Percentiles rank a stretch among this genome's conserved stretches.
Evolutionary conservation across 2,113 vertebrate species (phyloP).

Genomic region (Bambusicola thoracicus): DNA sequence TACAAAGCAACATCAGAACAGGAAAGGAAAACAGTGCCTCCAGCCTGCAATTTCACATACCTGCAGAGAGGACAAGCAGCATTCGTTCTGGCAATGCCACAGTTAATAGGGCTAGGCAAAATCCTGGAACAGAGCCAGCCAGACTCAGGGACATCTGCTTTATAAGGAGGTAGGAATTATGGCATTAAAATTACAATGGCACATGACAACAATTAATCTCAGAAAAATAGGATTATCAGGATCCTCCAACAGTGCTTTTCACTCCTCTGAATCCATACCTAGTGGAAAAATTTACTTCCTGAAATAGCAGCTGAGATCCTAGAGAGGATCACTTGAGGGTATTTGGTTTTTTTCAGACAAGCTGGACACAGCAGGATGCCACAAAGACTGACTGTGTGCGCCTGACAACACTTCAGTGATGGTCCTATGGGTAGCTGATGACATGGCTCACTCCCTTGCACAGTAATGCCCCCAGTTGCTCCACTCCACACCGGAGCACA

Average conservation of each 20-base stretch:
- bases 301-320: neutral
- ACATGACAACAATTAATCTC: conserved; percentile 62
- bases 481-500: neutral
- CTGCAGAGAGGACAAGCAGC: neutral
- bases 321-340: neutral
- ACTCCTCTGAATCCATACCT: neutral
- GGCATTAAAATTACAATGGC: conserved; percentile 60
- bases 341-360: neutral
- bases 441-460: rapidly evolving
- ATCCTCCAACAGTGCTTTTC: neutral
- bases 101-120: neutral
- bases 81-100: neutral
- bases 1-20: neutral
- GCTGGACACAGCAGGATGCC: neutral
- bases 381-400: rapidly evolving
- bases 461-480: rapidly evolving
- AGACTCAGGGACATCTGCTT: conserved; percentile 50
- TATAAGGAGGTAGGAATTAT: conserved; percentile 51
- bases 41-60: neutral
- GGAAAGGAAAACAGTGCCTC: neutral
- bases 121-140: conserved; percentile 1
- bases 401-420: neutral
- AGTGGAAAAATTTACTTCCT: neutral
- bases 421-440: rapidly evolving
- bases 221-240: conserved; percentile 49